Base-by-base conservation (phyloP, 92 coral and sea anemone species). In the Phenganax marumi region DNA sequence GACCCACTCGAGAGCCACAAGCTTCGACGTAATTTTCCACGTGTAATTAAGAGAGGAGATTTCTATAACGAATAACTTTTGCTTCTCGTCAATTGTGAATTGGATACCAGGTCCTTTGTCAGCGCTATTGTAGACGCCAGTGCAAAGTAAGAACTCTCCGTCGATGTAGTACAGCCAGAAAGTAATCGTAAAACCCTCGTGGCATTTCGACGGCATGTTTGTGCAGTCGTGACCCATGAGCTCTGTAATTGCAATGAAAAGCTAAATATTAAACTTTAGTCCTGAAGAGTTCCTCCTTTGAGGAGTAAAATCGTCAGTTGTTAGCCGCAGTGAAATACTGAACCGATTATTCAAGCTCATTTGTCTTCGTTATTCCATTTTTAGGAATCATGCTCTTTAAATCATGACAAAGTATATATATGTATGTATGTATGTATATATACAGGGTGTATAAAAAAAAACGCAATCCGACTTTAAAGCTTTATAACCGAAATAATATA, bases 141-240 rank as follows among this genome's bases (percentile, higher is more conserved):
- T 77, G 2, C 97, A 92, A 52, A 92, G 64, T 8, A 96, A 84
- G 62, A 90, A 92, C 77, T 91, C 93, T 11, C 96, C 99, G 17
- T 58, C 39, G 0, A 78, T 63, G 14, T 78, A 78, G 50, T 78
- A 78, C 19, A 96, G 86, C 99, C 99, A 96, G 85, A 96, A 96
- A 6, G 90, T 79, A 53, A 96, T 69, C 8, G 99, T 90, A 50
- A 96, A 92, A 25, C 99, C 99, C 7, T 92, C 85, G 17, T 60
- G 73, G 39, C 99, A 96, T 1, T 81, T 66, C 4, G 93, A 85
- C 70, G 99, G 99, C 71, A 87, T 86, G 23, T 97, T 92, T 52
- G 93, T 94, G 56, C 99, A 96, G 79, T 96, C 99, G 14, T 90
- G 86, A 70, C 89, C 91, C 72, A 96, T 88, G 64, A 97, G 93